phyloP scores from a whole-genome alignment of 2,888 invertebrate genomes.

The Aplocera efformata region DNA sequence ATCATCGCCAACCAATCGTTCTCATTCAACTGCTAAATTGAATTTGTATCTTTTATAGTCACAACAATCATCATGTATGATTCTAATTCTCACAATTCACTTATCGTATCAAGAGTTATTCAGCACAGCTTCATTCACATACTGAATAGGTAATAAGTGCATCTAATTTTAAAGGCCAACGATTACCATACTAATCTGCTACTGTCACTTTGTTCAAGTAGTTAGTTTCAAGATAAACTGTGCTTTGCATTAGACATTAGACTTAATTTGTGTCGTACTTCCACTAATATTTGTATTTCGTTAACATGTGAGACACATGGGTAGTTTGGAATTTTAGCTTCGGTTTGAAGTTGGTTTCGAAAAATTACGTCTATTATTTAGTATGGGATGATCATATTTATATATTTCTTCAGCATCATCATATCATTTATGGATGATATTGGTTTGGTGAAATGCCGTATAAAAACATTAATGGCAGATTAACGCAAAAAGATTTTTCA shows the following conservation, averaged over 20 bases:
- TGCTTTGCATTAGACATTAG: constrained; percentile 75
- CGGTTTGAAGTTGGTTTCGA: neutral
- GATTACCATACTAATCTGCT: constrained; percentile 47
- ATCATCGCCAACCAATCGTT: constrained; percentile 13
- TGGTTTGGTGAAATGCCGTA: no score
- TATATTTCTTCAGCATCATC: no score
- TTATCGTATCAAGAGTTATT: neutral
- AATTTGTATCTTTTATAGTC: constrained; percentile 13
- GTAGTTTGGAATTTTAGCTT: constrained; percentile 10
- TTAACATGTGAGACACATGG: constrained; percentile 64
- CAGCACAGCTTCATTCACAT: neutral
- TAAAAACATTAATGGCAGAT: no score
- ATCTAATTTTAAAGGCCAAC: constrained; percentile 28
- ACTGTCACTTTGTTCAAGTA: constrained; percentile 70
- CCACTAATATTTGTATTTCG: constrained; percentile 75
- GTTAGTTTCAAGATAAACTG: constrained; percentile 73
- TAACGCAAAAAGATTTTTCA: no score
- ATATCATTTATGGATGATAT: no score
- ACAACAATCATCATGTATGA: constrained; percentile 25
- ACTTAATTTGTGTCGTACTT: constrained; percentile 74
- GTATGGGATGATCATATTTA: no score
- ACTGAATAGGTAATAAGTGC: constrained; percentile 16
- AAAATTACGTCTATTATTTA: no score
- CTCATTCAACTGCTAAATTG: constrained; percentile 24
- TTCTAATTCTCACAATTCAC: constrained; percentile 31